Conservation (phyloP, 2,797 vertebrate species). For the Erpetoichthys calabaricus region DNA sequence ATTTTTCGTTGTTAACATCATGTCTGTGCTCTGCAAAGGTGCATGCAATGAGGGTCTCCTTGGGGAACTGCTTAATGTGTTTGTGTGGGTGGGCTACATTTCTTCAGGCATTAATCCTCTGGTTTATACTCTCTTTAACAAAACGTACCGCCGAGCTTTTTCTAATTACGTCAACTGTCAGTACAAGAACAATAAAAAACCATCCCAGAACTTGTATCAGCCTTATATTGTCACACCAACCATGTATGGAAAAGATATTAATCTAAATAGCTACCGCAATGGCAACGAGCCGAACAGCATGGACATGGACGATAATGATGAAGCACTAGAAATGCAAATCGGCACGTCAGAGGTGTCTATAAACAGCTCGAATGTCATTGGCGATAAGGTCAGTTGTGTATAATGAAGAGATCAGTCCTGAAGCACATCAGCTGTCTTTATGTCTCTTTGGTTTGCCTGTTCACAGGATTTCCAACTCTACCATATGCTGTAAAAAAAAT, state of each 20-base stretch:
- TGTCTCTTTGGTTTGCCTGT: too few species aligned
- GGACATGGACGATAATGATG: constrained; percentile 56
- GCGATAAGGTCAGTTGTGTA: constrained; percentile 78
- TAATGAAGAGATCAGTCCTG: constrained; percentile 30
- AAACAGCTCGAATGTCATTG: constrained; percentile 60
- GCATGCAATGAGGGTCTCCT: constrained; percentile 71
- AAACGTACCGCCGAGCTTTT: constrained; percentile 86
- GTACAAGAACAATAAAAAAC: constrained; percentile 48
- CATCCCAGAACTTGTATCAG: constrained; percentile 40
- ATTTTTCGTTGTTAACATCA: constrained; percentile 93
- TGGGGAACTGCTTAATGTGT: constrained; percentile 80
- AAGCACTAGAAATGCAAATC: constrained; percentile 49
- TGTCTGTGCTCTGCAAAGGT: constrained; percentile 74
- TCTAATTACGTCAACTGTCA: constrained; percentile 83
- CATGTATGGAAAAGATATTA: constrained; percentile 47
- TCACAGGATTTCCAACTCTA: too few species aligned
- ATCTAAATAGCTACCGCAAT: constrained; percentile 63
- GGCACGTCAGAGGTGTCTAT: constrained; percentile 59
- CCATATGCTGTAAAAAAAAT: too few species aligned
- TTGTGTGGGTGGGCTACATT: constrained; percentile 96
- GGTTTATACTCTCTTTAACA: constrained; percentile 96
- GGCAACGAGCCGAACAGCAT: constrained; percentile 43
- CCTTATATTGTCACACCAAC: constrained; percentile 34
- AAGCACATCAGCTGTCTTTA: too few species aligned
- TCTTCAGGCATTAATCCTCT: constrained; percentile 91